Conservation (phyloP, 2,888 invertebrate genomes). For the Trichogramma dendrolimi region DNA sequence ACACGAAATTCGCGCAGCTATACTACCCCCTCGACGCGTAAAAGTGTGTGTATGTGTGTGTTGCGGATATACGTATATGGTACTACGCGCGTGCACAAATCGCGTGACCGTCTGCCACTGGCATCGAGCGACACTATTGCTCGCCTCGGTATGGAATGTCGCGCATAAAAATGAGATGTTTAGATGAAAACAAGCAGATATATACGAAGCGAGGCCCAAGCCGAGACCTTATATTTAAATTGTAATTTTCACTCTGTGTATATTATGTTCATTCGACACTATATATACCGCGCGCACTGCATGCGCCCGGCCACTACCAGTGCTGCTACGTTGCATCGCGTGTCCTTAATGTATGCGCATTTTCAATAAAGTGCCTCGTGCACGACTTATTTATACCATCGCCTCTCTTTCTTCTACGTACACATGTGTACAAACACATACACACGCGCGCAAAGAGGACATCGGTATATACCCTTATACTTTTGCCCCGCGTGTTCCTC, state of each 20-base stretch:
- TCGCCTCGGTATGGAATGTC: slow-evolving; percentile 43
- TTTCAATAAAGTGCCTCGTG: slow-evolving; percentile 43
- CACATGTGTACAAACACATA: too few relatives aligned
- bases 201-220: slow-evolving; percentile 34
- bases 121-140: slow-evolving; percentile 42
- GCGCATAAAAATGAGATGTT: slow-evolving; percentile 51
- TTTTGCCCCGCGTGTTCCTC: too few relatives aligned
- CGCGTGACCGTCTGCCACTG: slow-evolving; percentile 41
- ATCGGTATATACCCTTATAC: too few relatives aligned
- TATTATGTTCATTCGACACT: too few relatives aligned
- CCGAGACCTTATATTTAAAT: slow-evolving; percentile 43
- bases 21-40: too few relatives aligned
- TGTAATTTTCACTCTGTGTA: slow-evolving; percentile 45
- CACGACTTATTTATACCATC: slow-evolving; percentile 32
- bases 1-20: too few relatives aligned
- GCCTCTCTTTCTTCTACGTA: too few relatives aligned
- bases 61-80: too few relatives aligned
- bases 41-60: too few relatives aligned
- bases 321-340: slow-evolving; percentile 42
- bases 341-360: slow-evolving; percentile 50
- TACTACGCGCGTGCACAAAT: slow-evolving; percentile 33
- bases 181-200: slow-evolving; percentile 49
- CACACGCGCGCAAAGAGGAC: too few relatives aligned
- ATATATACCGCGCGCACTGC: too few relatives aligned
- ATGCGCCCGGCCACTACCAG: slow-evolving; percentile 21